These are phyloP conservation scores for Camptogramma bilineatum DNA, from an alignment of 2,888 invertebrate species.

Conservation along the genomic window DNA sequence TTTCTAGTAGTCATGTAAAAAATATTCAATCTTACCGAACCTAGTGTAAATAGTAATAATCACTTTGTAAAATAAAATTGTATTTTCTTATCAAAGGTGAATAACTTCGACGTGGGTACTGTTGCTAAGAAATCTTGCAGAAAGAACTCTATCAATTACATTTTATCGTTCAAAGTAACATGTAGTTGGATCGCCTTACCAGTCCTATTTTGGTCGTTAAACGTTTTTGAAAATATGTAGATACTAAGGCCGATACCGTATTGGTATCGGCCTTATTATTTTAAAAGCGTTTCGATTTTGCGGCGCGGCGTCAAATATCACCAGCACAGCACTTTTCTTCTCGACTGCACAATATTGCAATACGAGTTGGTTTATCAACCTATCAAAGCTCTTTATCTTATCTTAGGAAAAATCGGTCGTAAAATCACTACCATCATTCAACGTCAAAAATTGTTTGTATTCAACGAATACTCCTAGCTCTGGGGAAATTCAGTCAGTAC, in stretches of 20 bases:
- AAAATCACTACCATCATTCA: conserved; percentile 43
- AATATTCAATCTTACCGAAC: too few species aligned
- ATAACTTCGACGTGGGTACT: neutral
- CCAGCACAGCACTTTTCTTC: neutral
- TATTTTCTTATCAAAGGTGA: conserved; percentile 11
- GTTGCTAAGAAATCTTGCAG: neutral
- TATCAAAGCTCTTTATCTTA: conserved; percentile 35
- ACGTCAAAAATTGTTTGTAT: conserved; percentile 41
- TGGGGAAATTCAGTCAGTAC: conserved; percentile 27
- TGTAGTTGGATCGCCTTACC: too few species aligned
- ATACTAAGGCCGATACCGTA: neutral
- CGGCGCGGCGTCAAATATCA: neutral
- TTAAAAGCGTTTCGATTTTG: neutral
- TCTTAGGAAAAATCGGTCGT: conserved; percentile 34
- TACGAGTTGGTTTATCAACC: conserved; percentile 11
- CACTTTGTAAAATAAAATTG: too few species aligned
- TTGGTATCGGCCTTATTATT: neutral
- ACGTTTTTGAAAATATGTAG: neutral
- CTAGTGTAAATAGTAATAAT: too few species aligned
- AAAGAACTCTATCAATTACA: neutral
- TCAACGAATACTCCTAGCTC: conserved; percentile 20
- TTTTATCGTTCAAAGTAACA: neutral
- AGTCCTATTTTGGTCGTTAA: too few species aligned
- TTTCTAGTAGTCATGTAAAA: too few species aligned
- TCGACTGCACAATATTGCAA: conserved; percentile 30